Evolutionary conservation across 2,113 vertebrate species (phyloP).

Genomic region (Lamprologus lemairii): DNA sequence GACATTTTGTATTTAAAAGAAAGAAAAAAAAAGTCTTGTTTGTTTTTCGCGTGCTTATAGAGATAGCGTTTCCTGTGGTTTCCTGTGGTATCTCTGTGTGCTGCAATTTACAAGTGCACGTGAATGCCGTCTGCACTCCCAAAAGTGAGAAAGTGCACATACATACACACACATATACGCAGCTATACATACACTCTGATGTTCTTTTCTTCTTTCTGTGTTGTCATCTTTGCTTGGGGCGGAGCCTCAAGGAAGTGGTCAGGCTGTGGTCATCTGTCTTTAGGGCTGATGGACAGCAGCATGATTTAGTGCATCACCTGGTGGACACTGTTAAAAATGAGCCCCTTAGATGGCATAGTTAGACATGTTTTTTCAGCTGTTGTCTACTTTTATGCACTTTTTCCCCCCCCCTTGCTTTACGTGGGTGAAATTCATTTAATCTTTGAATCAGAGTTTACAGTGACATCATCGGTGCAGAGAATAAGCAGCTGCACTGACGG

Average conservation of each 20-base stretch:
- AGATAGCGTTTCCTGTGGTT: constrained; percentile 71
- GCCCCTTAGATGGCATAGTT: not conserved
- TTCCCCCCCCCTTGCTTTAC: accelerated
- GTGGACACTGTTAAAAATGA: constrained; percentile 53
- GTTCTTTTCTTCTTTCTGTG: not conserved
- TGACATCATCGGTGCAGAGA: not conserved
- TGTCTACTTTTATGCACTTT: not conserved
- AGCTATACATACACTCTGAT: not conserved
- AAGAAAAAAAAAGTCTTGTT: constrained; percentile 39
- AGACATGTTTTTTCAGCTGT: not conserved
- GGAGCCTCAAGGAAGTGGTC: not conserved
- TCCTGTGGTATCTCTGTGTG: constrained; percentile 55
- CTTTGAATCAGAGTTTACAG: not conserved
- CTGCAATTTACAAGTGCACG: constrained; percentile 37
- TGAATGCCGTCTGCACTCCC: constrained; percentile 23
- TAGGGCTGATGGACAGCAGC: constrained; percentile 5
- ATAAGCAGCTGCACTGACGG: not conserved
- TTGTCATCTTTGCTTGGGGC: not conserved
- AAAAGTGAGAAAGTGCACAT: not conserved
- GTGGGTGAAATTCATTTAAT: not conserved
- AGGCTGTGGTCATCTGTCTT: constrained; percentile 20
- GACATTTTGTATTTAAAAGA: constrained; percentile 22
- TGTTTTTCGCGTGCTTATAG: constrained; percentile 44
- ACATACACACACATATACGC: not conserved
- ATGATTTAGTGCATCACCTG: constrained; percentile 69